phyloP scores from a whole-genome alignment of 2,888 invertebrate species.

The Lasius platythorax region DNA sequence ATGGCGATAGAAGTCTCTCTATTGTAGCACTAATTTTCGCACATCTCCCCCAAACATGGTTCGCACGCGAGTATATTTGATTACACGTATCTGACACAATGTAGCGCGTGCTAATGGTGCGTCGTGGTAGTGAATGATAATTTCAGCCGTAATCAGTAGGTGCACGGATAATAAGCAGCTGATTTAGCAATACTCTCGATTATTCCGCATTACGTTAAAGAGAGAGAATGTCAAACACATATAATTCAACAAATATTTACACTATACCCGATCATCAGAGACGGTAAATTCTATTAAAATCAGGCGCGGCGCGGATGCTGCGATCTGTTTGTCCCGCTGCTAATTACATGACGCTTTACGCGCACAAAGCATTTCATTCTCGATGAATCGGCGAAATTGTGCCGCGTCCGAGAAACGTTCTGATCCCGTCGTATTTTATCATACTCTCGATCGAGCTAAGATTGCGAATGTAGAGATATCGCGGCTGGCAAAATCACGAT shows the following conservation, averaged over 20 bases:
- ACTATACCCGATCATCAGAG: conserved; percentile 65
- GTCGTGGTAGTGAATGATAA: conserved; percentile 54
- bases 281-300: conserved; percentile 67
- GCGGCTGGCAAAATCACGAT: conserved; percentile 2
- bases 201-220: conserved; percentile 52
- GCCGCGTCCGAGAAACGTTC: not conserved
- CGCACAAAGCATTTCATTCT: conserved; percentile 27
- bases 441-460: not conserved
- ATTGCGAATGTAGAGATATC: conserved; percentile 18
- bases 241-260: conserved; percentile 73
- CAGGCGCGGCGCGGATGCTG: conserved; percentile 54
- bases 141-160: conserved; percentile 69
- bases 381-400: conserved; percentile 32
- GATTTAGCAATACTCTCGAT: conserved; percentile 74
- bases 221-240: conserved; percentile 44
- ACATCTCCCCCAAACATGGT: not conserved
- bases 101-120: not conserved
- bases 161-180: conserved; percentile 75
- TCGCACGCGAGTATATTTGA: not conserved
- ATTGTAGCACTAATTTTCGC: conserved; percentile 3
- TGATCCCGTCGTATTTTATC: not conserved
- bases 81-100: conserved; percentile 9
- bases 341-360: conserved; percentile 57
- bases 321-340: conserved; percentile 55
- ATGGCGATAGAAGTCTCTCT: not conserved